phyloP scores from a whole-genome alignment of 2,888 invertebrate genomes.

The Dryobotodes eremita region DNA sequence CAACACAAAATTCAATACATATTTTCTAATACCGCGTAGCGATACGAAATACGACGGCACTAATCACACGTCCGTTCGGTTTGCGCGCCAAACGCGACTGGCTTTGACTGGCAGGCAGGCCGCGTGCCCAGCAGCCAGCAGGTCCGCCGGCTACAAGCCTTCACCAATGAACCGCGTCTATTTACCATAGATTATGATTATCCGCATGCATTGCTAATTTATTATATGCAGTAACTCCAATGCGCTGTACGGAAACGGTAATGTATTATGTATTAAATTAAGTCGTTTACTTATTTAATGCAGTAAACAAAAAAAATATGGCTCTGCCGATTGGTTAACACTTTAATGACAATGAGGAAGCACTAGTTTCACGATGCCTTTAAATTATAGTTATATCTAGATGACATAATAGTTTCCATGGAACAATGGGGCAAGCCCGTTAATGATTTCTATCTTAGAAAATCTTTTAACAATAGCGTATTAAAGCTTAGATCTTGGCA shows the following conservation, averaged over 20 bases:
- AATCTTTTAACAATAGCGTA: conserved; percentile 69
- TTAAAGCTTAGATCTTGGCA: conserved; percentile 59
- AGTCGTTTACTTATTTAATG: conserved; percentile 14
- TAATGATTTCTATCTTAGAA: conserved; percentile 64
- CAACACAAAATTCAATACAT: conserved; percentile 72
- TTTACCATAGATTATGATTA: conserved; percentile 47
- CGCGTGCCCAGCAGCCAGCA: conserved; percentile 32
- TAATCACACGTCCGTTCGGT: conserved; percentile 68
- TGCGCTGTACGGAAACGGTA: conserved; percentile 42
- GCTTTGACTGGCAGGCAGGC: conserved; percentile 44
- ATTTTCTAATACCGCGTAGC: conserved; percentile 60
- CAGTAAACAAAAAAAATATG: conserved; percentile 64
- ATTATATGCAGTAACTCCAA: conserved; percentile 33
- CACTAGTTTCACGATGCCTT: conserved; percentile 67
- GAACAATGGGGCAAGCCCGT: conserved; percentile 67
- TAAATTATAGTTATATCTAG: conserved; percentile 64
- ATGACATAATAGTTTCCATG: conserved; percentile 72
- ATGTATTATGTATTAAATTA: conserved; percentile 34
- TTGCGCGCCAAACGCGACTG: conserved; percentile 85
- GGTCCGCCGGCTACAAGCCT: conserved; percentile 55
- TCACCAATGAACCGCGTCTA: conserved; percentile 56
- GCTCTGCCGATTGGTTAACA: conserved; percentile 71
- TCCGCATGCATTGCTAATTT: conserved; percentile 54
- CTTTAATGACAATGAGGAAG: conserved; percentile 72
- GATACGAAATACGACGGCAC: conserved; percentile 48